These are phyloP conservation scores for Peribatodes rhomboidaria DNA, from an alignment of 2,888 invertebrate species.

Conservation along the genomic window DNA sequence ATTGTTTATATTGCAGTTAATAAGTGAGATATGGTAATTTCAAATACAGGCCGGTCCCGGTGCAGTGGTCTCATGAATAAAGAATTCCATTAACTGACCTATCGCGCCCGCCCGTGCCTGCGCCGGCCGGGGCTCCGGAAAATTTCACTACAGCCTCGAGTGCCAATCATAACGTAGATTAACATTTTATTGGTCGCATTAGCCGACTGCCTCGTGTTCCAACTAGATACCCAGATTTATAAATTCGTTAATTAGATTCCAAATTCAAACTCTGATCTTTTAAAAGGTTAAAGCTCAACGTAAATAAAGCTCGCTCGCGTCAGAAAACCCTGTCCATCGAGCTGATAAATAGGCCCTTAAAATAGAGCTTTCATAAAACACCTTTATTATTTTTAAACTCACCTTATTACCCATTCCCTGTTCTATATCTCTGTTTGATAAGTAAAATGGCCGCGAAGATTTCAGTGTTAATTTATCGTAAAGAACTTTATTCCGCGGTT, in stretches of 20 bases:
- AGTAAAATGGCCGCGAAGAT: slow-evolving; percentile 48
- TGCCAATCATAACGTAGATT: slow-evolving; percentile 66
- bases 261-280: not conserved
- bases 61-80: slow-evolving; percentile 55
- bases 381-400: slow-evolving; percentile 27
- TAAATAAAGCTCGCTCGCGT: not conserved
- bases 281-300: not conserved
- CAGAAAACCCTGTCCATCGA: not conserved
- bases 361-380: slow-evolving; percentile 17
- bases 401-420: slow-evolving; percentile 29
- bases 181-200: slow-evolving; percentile 59
- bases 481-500: slow-evolving; percentile 62
- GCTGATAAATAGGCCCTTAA: slow-evolving; percentile 5
- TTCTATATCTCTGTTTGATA: slow-evolving; percentile 48
- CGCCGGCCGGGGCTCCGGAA: slow-evolving; percentile 30
- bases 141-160: slow-evolving; percentile 49
- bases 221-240: slow-evolving; percentile 20
- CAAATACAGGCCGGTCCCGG: slow-evolving; percentile 48
- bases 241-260: not conserved
- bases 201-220: slow-evolving; percentile 17
- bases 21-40: slow-evolving; percentile 57
- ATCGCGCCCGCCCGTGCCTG: slow-evolving; percentile 35
- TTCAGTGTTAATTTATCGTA: slow-evolving; percentile 50
- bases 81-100: slow-evolving; percentile 46
- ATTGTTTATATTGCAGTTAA: slow-evolving; percentile 54